Base-by-base conservation (phyloP, 2,113 vertebrate genomes). In the Glaucomys volans region DNA sequence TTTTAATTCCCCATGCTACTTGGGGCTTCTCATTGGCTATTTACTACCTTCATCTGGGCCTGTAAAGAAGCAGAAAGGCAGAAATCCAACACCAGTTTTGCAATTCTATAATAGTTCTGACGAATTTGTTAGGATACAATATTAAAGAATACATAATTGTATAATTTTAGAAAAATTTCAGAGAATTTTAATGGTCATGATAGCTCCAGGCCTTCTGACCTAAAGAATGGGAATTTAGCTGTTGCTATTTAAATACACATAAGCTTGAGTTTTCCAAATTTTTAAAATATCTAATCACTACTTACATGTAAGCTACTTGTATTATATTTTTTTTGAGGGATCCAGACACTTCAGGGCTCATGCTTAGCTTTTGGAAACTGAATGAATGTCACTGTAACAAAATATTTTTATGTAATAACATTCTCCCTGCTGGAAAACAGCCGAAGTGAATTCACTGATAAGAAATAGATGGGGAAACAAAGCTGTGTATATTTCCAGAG, bases 401-500 rank as follows among this genome's bases (percentile, higher is more conserved):
- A 90, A 74, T 20, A 59, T 59, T 87, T 83, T 93, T 50, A 35
- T 8, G 67, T 20, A 77, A 5, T 91, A 79, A 86, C 74, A 47
- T 44, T 91, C 26, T 54, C 72, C 72, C 72, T 52, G 62, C 94
- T 91, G n/a, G 77, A 14, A 83, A 44, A 79, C 40, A 44, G 30
- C 67, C 62, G 94, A 92, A 86, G 37, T 88, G 94, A 94, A 95
- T 44, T 28, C 89, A 82, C 82, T 79, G 86, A 94, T 94, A 88
- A 97, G 86, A 93, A 93, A 91, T 82, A 92, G 90, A 82, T 52
- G 67, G 54, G 37, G 42, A 72, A 71, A 62, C 67, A 85, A 91
- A 95, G 37, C 62, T 79, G 11, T 59, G 28, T 64, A 17, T 42
- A 71, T 74, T 89, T 82, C 52, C 90, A 87, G 83, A 91, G 77